These are phyloP conservation scores for Halcyon senegalensis DNA, from an alignment of 2,113 vertebrate genomes.

Conservation along the genomic window DNA sequence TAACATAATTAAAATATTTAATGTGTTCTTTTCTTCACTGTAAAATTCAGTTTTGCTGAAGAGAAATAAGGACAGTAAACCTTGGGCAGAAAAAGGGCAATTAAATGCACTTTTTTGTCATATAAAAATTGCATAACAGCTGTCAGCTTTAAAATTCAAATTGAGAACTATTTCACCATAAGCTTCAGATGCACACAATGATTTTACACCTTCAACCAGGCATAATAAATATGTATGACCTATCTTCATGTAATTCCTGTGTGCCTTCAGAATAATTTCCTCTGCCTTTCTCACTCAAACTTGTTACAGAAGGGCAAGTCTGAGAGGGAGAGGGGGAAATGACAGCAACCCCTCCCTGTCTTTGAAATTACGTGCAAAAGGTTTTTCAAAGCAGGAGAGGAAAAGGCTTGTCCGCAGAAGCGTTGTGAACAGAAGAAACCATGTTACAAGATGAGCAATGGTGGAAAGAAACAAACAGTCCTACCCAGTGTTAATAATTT, in stretches of 20 bases:
- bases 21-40: not conserved
- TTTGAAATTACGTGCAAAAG: not conserved
- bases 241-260: not conserved
- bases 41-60: not conserved
- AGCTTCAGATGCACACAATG: not conserved
- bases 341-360: not conserved
- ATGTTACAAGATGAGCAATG: not conserved
- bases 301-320: not conserved
- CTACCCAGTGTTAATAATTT: not conserved
- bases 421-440: not conserved
- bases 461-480: not conserved
- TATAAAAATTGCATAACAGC: not conserved
- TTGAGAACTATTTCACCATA: not conserved
- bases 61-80: not conserved
- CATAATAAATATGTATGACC: not conserved
- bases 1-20: not conserved
- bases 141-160: not conserved
- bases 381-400: not conserved
- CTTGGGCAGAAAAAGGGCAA: not conserved
- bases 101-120: not conserved
- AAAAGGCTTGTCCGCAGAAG: not conserved
- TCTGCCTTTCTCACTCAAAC: not conserved
- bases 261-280: not conserved
- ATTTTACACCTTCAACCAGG: not conserved
- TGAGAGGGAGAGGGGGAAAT: not conserved